Evolutionary conservation across 2,113 vertebrate species (phyloP).

Genomic region (Phyllostomus discolor): DNA sequence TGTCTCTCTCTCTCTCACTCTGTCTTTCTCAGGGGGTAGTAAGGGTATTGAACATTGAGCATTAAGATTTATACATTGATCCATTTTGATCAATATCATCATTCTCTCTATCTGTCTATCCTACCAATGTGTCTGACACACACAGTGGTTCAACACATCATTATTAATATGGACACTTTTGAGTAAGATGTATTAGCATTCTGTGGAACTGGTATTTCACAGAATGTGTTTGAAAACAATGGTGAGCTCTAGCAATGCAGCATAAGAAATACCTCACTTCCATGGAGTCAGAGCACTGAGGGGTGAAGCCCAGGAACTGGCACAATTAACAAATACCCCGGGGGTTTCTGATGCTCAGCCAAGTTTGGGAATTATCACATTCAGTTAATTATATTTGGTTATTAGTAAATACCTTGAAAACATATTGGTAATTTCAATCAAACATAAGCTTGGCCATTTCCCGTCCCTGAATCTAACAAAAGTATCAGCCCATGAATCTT

Average conservation of each 20-base stretch:
- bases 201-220: not conserved
- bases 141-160: not conserved
- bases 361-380: not conserved
- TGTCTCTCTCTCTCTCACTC: not conserved
- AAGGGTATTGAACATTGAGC: not conserved
- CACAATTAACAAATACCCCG: not conserved
- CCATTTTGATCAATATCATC: not conserved
- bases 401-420: constrained; percentile 26
- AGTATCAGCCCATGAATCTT: not conserved
- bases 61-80: not conserved
- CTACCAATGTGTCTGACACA: not conserved
- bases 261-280: not conserved
- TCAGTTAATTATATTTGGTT: constrained; percentile 36
- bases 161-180: not conserved
- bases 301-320: not conserved
- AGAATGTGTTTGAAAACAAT: not conserved
- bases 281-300: not conserved
- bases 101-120: not conserved
- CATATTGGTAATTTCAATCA: not conserved
- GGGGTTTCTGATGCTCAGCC: not conserved
- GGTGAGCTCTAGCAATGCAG: not conserved
- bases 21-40: not conserved
- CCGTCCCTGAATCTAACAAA: not conserved
- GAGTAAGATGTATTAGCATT: not conserved
- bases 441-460: not conserved